Evolutionary conservation across 2,888 invertebrate species (phyloP), one percentile per base, ranked within the genome.

Genomic region (Polyommatus iphigenia): DNA sequence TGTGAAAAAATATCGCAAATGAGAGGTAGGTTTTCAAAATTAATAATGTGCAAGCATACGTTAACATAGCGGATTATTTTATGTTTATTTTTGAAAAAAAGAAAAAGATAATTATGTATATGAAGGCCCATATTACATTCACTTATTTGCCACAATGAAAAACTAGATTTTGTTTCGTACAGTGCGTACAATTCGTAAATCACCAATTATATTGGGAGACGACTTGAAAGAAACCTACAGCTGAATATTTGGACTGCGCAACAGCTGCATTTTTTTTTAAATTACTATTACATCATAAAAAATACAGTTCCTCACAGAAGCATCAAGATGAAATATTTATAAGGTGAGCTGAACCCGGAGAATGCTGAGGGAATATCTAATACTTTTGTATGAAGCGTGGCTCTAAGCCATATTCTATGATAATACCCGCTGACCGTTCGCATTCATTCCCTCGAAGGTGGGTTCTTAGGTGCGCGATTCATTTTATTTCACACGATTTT

Each of bases 251-350:
- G 20, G 18, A 3, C 8, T 20, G 8, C n/a, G 20, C 29, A 62
- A 1, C 8, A 24, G 3, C 67, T 32, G 29, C 29, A 32, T 67
- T 32, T 67, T 67, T 18, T 32, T 67, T 67, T 29, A 1, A 67
- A 32, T 67, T 29, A 29, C 13, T 29, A 32, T 32, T 15, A 32
- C 62, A 24, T 67, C 18, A 18, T 67, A 29, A 67, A 67, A 62
- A 67, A 67, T 67, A 67, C 67, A 67, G 29, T 24, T 62, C 62
- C 24, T 67, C 32, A 67, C 67, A 32, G 67, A 67, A 67, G 67
- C 67, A 32, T 32, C 67, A 29, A 67, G 67, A 67, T 67, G 67
- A 67, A 67, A 67, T 67, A 67, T 67, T 67, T 67, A 67, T 67
- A 67, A 67, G 67, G 29, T 15, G 29, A 67, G 29, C 29, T 32